Evolutionary conservation across 2,888 invertebrate species (phyloP).

Genomic region (Andrena flavipes): DNA sequence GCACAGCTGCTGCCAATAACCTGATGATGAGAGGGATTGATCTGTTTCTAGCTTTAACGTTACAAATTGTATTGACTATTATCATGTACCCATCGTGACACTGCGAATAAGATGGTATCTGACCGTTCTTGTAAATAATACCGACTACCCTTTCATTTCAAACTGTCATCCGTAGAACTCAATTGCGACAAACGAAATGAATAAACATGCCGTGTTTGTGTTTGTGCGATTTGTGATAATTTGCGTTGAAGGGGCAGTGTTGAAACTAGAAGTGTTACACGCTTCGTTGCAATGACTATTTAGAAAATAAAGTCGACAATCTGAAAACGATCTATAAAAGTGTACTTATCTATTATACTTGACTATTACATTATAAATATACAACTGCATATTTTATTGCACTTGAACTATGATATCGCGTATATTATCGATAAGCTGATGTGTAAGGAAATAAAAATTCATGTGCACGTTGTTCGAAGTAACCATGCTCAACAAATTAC

Average conservation of each 20-base stretch:
- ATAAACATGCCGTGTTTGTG: background rate
- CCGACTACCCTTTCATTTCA: background rate
- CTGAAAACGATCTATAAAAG: background rate
- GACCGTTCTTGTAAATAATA: slow-evolving; percentile 34
- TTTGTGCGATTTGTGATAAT: background rate
- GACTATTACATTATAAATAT: background rate
- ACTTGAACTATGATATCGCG: too few relatives aligned
- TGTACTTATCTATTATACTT: background rate
- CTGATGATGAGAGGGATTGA: slow-evolving; percentile 74
- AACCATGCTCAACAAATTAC: too few relatives aligned
- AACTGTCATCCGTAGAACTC: background rate
- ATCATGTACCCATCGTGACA: slow-evolving; percentile 81
- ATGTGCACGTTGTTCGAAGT: too few relatives aligned
- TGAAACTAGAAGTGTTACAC: background rate
- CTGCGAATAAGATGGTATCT: slow-evolving; percentile 69
- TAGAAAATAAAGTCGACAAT: background rate
- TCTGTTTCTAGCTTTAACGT: slow-evolving; percentile 77
- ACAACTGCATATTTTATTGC: background rate
- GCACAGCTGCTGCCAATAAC: slow-evolving; percentile 85
- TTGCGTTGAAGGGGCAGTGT: background rate
- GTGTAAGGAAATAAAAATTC: too few relatives aligned
- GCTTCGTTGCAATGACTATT: background rate
- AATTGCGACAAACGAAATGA: background rate
- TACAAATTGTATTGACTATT: slow-evolving; percentile 79
- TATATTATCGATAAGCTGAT: too few relatives aligned